phyloP scores from a whole-genome alignment of 1,140 invertebrate genomes.

The Nautilus pompilius region DNA sequence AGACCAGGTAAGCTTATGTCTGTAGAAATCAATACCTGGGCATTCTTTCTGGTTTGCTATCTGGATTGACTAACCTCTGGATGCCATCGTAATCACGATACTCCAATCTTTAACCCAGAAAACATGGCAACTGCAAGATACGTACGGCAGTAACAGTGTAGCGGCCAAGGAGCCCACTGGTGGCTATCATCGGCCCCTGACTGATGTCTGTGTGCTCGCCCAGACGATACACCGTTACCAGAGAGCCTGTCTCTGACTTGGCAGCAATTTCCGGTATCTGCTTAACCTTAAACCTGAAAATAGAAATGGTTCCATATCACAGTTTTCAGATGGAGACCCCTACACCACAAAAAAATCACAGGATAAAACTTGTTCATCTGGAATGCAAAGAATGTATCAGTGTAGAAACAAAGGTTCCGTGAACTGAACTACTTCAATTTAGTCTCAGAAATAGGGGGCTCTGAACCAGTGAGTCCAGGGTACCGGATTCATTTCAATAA shows the following conservation, averaged over 20 bases:
- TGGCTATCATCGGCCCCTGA: conserved; percentile 81
- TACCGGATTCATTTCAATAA: too few species aligned
- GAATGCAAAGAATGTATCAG: too few species aligned
- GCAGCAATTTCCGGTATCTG: conserved; percentile 81
- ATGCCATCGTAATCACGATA: not conserved
- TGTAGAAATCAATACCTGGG: not conserved
- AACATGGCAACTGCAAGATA: not conserved
- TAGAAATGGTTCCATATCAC: too few species aligned
- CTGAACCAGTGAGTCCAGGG: too few species aligned
- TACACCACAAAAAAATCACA: too few species aligned
- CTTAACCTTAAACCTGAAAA: conserved; percentile 65
- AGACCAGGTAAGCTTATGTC: not conserved
- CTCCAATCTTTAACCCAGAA: not conserved
- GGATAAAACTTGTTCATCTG: too few species aligned
- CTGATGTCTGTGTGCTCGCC: conserved; percentile 88
- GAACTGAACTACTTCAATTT: too few species aligned
- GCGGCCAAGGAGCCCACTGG: conserved; percentile 72
- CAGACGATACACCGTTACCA: conserved; percentile 74
- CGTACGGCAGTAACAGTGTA: conserved; percentile 68
- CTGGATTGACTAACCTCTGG: not conserved
- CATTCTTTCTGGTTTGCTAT: not conserved
- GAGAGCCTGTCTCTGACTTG: conserved; percentile 46
- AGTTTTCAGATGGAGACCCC: too few species aligned
- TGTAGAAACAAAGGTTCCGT: too few species aligned
- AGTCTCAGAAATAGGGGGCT: too few species aligned